Evolutionary conservation across 2,888 invertebrate species (phyloP).

Genomic region (Oxytorus armatus): DNA sequence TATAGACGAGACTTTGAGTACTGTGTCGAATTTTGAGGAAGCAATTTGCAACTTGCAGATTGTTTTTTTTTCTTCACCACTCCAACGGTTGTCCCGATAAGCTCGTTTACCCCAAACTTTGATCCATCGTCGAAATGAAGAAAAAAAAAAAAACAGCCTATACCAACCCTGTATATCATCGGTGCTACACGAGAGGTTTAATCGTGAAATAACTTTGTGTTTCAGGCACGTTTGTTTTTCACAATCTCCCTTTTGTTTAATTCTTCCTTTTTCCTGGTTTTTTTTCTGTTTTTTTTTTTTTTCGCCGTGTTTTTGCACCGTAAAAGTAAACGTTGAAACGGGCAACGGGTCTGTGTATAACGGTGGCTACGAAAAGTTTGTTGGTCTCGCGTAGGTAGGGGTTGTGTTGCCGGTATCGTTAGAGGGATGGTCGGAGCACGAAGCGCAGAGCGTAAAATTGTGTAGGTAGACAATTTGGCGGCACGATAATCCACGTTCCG

Average conservation of each 20-base stretch:
- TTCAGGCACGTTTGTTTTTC: conserved; percentile 38
- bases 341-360: conserved; percentile 14
- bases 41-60: too few species aligned
- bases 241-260: conserved; percentile 5
- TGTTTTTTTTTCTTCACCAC: too few species aligned
- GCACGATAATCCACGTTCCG: conserved; percentile 57
- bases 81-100: too few species aligned
- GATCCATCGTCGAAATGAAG: too few species aligned
- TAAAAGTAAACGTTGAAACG: conserved; percentile 42
- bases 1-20: too few species aligned
- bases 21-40: too few species aligned
- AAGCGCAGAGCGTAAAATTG: conserved; percentile 61
- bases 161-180: too few species aligned
- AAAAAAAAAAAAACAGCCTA: too few species aligned
- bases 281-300: conserved; percentile 8
- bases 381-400: conserved; percentile 28
- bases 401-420: conserved; percentile 19
- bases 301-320: background rate
- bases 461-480: conserved; percentile 63
- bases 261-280: conserved; percentile 7
- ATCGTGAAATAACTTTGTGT: conserved; percentile 40
- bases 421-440: conserved; percentile 14
- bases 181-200: background rate
- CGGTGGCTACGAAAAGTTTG: conserved; percentile 58
- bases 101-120: too few species aligned